These are phyloP conservation scores for Chaetorhynchus papuensis DNA, from an alignment of 2,113 vertebrate species.

Conservation along the genomic window DNA sequence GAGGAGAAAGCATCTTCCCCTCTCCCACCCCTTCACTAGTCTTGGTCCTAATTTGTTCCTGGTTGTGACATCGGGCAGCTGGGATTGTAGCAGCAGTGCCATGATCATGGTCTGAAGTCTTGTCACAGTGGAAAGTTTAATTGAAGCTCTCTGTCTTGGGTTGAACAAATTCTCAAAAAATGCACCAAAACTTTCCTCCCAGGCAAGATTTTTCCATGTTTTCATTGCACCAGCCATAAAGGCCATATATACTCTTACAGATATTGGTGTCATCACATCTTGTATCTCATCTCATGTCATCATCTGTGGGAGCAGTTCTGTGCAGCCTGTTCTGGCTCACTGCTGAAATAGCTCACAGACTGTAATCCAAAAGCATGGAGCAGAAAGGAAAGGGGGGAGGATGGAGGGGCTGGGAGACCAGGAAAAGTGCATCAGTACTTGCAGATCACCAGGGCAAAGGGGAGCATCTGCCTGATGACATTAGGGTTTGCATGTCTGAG, in stretches of 20 bases:
- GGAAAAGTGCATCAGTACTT: neutral
- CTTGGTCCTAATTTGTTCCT: neutral
- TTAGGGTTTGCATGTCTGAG: neutral
- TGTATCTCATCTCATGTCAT: neutral
- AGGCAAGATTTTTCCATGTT: neutral
- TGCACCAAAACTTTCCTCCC: neutral
- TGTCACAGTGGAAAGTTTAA: neutral
- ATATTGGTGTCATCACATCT: neutral
- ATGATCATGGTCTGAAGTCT: neutral
- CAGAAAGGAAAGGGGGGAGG: neutral
- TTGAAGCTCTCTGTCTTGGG: neutral
- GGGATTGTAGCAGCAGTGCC: neutral
- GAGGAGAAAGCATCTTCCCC: neutral
- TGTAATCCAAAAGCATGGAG: neutral
- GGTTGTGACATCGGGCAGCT: neutral
- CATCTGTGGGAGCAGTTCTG: neutral
- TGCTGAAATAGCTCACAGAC: neutral
- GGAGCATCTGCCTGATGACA: neutral
- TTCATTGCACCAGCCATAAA: neutral
- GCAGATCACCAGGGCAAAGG: neutral
- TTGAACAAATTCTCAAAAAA: neutral
- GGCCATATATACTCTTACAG: neutral
- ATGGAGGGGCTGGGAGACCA: neutral
- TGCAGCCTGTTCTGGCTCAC: neutral
- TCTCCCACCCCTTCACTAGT: fast-evolving